Percentiles rank a stretch among this genome's conserved stretches.
phyloP scores from a whole-genome alignment of 2,888 invertebrate species.

The Prenolepis imparis region DNA sequence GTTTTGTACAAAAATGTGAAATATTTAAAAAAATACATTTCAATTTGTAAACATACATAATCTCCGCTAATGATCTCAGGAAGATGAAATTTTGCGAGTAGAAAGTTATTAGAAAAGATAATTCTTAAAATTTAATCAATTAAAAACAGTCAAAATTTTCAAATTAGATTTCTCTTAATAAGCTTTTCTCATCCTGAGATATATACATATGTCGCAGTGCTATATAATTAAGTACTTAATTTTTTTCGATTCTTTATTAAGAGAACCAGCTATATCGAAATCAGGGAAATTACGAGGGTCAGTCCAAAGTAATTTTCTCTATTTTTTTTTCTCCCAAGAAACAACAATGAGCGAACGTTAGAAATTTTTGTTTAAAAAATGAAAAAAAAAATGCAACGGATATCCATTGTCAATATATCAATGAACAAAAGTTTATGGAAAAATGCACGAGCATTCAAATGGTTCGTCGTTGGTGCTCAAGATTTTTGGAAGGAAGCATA shows the following conservation, averaged over 20 bases:
- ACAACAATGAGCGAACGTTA: too few species aligned
- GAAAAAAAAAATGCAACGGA: too few species aligned
- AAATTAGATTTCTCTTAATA: neutral
- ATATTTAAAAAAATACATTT: neutral
- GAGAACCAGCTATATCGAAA: neutral
- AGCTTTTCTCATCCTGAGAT: neutral
- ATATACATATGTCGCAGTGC: neutral
- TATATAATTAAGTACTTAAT: neutral
- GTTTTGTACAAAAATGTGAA: neutral
- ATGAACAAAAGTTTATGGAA: too few species aligned
- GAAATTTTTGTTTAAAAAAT: too few species aligned
- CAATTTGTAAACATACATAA: neutral
- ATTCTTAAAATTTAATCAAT: neutral
- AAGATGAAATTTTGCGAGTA: neutral
- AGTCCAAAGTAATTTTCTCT: too few species aligned
- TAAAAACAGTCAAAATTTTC: neutral
- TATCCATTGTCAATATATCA: too few species aligned
- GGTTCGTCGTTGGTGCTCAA: too few species aligned
- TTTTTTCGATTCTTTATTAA: neutral
- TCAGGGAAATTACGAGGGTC: too few species aligned
- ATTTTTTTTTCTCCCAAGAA: too few species aligned
- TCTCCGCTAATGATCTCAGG: neutral
- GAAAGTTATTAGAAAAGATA: neutral
- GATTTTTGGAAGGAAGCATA: too few species aligned
- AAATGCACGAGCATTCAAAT: too few species aligned